These are phyloP conservation scores for Abramis brama DNA, from an alignment of 2,113 vertebrate genomes.

Conservation along the genomic window DNA sequence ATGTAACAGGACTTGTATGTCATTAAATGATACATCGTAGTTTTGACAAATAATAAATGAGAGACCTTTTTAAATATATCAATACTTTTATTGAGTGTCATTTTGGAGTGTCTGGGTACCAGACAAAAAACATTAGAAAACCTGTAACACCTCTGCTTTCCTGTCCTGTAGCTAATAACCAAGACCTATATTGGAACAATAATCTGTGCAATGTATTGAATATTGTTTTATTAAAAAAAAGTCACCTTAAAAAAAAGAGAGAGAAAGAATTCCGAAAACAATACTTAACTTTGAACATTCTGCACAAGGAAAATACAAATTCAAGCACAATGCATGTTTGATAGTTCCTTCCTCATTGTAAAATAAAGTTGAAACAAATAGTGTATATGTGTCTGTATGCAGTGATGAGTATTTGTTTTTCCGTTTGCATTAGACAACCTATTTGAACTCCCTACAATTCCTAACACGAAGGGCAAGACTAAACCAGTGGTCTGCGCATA, in stretches of 20 bases:
- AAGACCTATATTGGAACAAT: slow-evolving; percentile 69
- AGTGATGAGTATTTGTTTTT: neutral
- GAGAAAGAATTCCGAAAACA: slow-evolving; percentile 14
- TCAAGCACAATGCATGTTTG: slow-evolving; percentile 33
- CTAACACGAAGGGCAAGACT: slow-evolving; percentile 42
- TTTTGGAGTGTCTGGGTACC: slow-evolving; percentile 77
- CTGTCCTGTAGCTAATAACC: slow-evolving; percentile 64
- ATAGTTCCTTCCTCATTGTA: slow-evolving; percentile 36
- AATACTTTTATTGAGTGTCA: slow-evolving; percentile 74
- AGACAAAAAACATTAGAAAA: slow-evolving; percentile 79
- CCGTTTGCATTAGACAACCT: slow-evolving; percentile 34
- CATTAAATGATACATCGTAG: neutral
- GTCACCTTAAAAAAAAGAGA: slow-evolving; percentile 11
- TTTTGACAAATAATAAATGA: neutral
- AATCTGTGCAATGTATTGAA: slow-evolving; percentile 70
- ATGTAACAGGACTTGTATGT: neutral
- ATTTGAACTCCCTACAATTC: slow-evolving; percentile 35
- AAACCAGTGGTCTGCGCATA: slow-evolving; percentile 55
- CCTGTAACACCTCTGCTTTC: slow-evolving; percentile 64
- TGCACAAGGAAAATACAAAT: slow-evolving; percentile 52
- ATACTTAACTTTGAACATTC: slow-evolving; percentile 57
- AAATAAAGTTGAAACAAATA: slow-evolving; percentile 54
- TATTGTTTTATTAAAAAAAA: slow-evolving; percentile 56
- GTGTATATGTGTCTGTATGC: slow-evolving; percentile 37
- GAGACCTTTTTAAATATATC: slow-evolving; percentile 62